These are phyloP conservation scores for Lophochroa leadbeateri DNA, from an alignment of 2,113 vertebrate genomes.

Conservation along the genomic window DNA sequence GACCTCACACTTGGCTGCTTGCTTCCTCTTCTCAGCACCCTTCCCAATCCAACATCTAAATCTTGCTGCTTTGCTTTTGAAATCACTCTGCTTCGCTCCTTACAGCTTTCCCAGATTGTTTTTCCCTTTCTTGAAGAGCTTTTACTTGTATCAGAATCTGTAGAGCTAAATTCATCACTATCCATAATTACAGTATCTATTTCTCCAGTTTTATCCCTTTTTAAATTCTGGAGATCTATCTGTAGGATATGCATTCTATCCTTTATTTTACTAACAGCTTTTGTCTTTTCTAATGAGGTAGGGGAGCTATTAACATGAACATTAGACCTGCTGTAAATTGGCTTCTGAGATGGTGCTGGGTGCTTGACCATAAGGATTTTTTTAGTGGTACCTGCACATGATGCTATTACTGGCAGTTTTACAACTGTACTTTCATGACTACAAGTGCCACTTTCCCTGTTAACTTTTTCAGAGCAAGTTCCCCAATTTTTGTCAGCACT, in stretches of 20 bases:
- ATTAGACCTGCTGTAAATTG: not conserved
- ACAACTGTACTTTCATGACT: not conserved
- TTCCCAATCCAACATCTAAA: not conserved
- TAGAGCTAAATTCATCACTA: not conserved
- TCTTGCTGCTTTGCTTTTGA: not conserved
- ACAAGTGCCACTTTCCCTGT: not conserved
- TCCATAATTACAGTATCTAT: not conserved
- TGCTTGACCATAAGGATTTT: constrained; percentile 28
- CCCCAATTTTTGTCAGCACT: not conserved
- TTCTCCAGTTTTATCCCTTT: not conserved
- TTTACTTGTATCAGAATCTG: not conserved
- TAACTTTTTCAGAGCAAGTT: not conserved
- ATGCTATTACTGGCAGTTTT: constrained; percentile 65
- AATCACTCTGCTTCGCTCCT: not conserved
- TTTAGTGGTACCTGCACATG: constrained; percentile 64
- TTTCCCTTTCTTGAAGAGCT: not conserved
- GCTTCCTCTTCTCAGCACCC: constrained; percentile 13
- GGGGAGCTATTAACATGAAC: not conserved
- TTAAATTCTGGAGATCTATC: not conserved
- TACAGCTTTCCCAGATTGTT: not conserved
- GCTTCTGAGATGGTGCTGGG: constrained; percentile 2
- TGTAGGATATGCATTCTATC: not conserved
- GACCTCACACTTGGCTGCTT: constrained; percentile 65
- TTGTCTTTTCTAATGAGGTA: not conserved
- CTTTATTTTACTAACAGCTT: not conserved